These are phyloP conservation scores for Aspidiotus rigidus DNA, from an alignment of 2,888 invertebrate genomes.

Conservation along the genomic window DNA sequence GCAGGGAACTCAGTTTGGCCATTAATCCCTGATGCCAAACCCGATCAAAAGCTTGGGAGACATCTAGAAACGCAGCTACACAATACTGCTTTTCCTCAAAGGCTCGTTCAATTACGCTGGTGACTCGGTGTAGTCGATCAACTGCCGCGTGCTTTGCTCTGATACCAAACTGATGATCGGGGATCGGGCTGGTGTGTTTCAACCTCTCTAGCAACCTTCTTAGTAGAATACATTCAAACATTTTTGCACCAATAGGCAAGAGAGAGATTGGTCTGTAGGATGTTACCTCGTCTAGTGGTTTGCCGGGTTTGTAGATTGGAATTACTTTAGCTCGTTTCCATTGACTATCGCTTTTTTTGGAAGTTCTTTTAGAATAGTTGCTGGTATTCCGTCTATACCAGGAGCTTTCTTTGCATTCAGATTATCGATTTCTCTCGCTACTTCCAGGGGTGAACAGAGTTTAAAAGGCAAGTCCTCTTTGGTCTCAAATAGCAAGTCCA, in stretches of 20 bases:
- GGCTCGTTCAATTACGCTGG: neutral
- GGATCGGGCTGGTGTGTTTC: conserved; percentile 1
- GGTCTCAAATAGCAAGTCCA: neutral
- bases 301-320: conserved; percentile 29
- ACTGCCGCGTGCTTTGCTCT: conserved; percentile 2
- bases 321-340: conserved; percentile 37
- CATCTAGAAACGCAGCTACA: neutral
- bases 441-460: neutral
- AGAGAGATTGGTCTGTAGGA: conserved; percentile 18
- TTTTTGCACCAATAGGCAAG: neutral
- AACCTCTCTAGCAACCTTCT: neutral
- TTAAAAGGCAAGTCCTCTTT: neutral
- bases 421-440: neutral
- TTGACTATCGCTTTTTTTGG: conserved; percentile 37
- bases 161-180: neutral
- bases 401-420: conserved; percentile 35
- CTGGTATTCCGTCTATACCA: conserved; percentile 34
- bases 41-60: no score
- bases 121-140: neutral
- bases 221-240: neutral
- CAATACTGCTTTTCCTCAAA: neutral
- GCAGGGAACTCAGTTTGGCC: conserved; percentile 8
- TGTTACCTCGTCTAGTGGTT: neutral
- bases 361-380: conserved; percentile 37
- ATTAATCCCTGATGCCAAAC: conserved; percentile 15